Evolutionary conservation across 1,140 invertebrate species (phyloP).

Genomic region (Zaprionus davidi): DNA sequence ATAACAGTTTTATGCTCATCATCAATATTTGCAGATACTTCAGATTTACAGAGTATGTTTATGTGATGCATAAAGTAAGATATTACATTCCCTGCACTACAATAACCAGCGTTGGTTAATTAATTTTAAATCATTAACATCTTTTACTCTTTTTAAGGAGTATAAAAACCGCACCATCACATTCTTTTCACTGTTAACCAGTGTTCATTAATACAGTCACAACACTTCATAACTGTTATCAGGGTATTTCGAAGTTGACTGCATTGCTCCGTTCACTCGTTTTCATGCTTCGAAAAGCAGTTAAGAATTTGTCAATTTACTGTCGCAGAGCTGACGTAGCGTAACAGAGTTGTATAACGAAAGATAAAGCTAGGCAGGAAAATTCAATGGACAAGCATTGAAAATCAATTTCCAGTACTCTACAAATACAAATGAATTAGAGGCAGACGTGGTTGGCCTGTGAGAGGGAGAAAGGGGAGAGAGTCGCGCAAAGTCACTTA

Average conservation of each 20-base stretch:
- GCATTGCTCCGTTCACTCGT: too few species aligned
- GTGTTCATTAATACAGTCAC: too few species aligned
- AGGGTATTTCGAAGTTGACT: too few species aligned
- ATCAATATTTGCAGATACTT: too few species aligned
- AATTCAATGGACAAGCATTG: conserved; percentile 23
- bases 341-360: conserved; percentile 5
- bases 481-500: conserved; percentile 62
- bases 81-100: too few species aligned
- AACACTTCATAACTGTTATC: too few species aligned
- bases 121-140: not conserved
- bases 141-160: not conserved
- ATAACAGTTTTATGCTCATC: too few species aligned
- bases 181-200: too few species aligned
- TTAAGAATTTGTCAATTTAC: not conserved
- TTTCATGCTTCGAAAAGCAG: not conserved
- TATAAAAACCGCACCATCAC: too few species aligned
- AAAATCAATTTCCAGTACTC: conserved; percentile 51
- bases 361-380: conserved; percentile 18
- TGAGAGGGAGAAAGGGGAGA: not conserved
- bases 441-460: conserved; percentile 4
- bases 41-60: too few species aligned
- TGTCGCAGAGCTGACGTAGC: conserved; percentile 20
- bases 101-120: not conserved
- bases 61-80: too few species aligned
- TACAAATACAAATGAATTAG: conserved; percentile 48